Conservation (phyloP, 2,888 invertebrate genomes). For the Drosophila tripunctata region DNA sequence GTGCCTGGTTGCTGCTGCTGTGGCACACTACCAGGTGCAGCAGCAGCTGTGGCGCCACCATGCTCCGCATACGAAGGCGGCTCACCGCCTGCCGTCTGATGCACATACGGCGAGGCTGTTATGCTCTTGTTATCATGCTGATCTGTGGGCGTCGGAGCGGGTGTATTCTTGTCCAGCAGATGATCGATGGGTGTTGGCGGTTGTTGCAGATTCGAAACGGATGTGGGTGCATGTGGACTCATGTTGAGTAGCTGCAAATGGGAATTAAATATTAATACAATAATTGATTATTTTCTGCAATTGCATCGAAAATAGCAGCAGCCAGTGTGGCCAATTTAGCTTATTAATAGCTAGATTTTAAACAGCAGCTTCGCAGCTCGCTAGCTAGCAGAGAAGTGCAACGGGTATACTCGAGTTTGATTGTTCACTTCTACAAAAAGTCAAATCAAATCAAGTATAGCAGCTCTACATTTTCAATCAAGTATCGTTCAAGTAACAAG, state of each 20-base stretch:
- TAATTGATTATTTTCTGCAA: no score
- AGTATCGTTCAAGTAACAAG: no score
- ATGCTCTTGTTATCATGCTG: conserved; percentile 84
- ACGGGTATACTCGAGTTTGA: no score
- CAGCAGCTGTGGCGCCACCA: conserved; percentile 21
- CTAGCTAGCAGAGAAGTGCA: no score
- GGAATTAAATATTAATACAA: neutral
- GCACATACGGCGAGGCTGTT: conserved; percentile 84
- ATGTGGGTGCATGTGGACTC: conserved; percentile 87
- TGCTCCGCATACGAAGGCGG: conserved; percentile 81
- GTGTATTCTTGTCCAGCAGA: conserved; percentile 84
- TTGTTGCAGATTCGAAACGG: conserved; percentile 83
- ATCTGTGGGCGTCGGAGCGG: conserved; percentile 84
- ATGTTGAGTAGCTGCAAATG: conserved; percentile 78
- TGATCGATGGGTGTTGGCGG: conserved; percentile 84
- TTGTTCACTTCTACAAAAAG: no score
- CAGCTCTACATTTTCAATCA: no score
- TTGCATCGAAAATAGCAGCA: no score
- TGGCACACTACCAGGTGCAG: conserved; percentile 67
- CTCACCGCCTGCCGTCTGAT: conserved; percentile 83
- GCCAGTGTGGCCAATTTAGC: no score
- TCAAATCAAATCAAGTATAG: no score
- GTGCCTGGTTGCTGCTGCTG: conserved; percentile 67
- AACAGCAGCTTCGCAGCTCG: no score
- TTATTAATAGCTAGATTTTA: no score